Conservation (phyloP, 2,888 invertebrate species). For the Lepidochitona cinerea region DNA sequence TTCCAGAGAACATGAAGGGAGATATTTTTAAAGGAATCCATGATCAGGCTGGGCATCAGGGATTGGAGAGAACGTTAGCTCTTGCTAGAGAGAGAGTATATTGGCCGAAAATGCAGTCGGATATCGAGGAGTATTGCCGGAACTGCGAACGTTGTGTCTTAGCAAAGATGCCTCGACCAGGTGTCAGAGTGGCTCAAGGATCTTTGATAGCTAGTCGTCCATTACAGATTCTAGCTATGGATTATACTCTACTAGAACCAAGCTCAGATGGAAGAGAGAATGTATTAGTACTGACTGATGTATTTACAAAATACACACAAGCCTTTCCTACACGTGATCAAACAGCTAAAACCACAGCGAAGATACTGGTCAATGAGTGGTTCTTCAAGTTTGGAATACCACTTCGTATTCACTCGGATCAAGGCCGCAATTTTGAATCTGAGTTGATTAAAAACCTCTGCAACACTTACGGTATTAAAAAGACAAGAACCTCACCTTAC, state of each 20-base stretch:
- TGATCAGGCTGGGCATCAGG: constrained; percentile 22
- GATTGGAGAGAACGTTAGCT: constrained; percentile 9
- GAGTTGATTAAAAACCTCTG: constrained; percentile 19
- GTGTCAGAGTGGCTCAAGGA: constrained; percentile 4
- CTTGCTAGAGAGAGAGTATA: constrained; percentile 9
- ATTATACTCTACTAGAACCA: constrained; percentile 25
- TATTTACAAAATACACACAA: constrained; percentile 26
- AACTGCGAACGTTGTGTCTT: constrained; percentile 15
- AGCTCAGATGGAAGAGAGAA: constrained; percentile 19
- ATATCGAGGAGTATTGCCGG: constrained; percentile 11
- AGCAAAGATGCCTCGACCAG: constrained; percentile 9
- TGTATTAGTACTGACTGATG: constrained; percentile 27
- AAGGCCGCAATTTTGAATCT: constrained; percentile 26
- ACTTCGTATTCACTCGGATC: constrained; percentile 17
- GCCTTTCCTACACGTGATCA: constrained; percentile 30
- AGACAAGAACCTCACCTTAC: constrained; percentile 21
- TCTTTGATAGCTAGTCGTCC: constrained; percentile 14
- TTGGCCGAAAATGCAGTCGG: constrained; percentile 17
- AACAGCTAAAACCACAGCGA: constrained; percentile 22
- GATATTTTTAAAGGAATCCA: constrained; percentile 20
- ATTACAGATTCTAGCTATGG: constrained; percentile 25
- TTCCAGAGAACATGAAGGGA: constrained; percentile 2
- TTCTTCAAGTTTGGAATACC: constrained; percentile 24
- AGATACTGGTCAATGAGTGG: constrained; percentile 17
- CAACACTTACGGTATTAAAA: constrained; percentile 15